Evolutionary conservation across 2,113 vertebrate genomes (phyloP), one percentile per base, ranked within the genome.

Genomic region (Aplodontia rufa): DNA sequence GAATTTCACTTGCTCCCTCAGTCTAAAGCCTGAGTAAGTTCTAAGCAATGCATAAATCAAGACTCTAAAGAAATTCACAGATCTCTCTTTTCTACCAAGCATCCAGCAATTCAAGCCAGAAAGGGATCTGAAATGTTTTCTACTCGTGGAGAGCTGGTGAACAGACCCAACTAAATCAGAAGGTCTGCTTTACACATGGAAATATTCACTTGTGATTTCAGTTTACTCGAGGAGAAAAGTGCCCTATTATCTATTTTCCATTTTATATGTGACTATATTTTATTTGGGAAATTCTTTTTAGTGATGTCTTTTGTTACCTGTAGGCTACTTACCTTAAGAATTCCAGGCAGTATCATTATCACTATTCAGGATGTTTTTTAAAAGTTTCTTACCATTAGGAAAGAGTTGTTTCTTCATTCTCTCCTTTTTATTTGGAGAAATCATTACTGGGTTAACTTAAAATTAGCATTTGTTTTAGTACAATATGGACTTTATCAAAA

Each of bases 401-500:
- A 96, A 87, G 8, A 22, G 16, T 11, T 74, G 28, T 80, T 96
- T 79, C 47, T 85, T 89, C 12, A 28, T 42, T 37, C 19, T 66
- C 78, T 75, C 72, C 35, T 47, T 94, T 49, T 14, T 64, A 28
- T 35, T 68, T 88, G 55, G 87, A 58, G 68, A 76, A 87, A 92
- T 87, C 51, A 85, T 13, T 66, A 24, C 7, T 78, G 58, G 32
- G 19, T 75, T 93, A 55, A 72, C 51, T 92, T 66, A 71, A 90
- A 92, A 92, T 76, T 66, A 92, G 42, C 75, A 93, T 89, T 80
- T 95, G 20, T 72, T 35, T 90, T 96, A 94, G 90, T 79, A 89
- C 40, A 88, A 92, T 60, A 89, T 40, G 45, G 40, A 71, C 51
- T 95, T 87, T 37, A 89, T 87, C 66, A 95, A 97, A 96, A 94